Conservation (phyloP, 1,140 invertebrate genomes). For the Euura lappo region DNA sequence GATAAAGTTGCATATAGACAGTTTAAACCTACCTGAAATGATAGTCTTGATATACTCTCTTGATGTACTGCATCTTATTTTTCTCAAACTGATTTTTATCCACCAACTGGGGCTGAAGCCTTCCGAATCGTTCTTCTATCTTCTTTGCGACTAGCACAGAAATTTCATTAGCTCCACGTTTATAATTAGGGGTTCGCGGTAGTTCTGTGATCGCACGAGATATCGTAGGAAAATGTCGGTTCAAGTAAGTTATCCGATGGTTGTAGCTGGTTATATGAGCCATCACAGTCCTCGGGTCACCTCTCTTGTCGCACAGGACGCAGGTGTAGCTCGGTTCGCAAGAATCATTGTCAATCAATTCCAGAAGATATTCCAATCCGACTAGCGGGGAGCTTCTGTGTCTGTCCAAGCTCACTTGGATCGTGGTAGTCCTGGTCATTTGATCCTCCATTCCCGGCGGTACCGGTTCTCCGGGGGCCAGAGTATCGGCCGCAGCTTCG, state of each 20-base stretch:
- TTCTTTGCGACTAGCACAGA: slow-evolving; percentile 65
- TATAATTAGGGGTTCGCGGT: slow-evolving; percentile 59
- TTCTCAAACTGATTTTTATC: slow-evolving; percentile 63
- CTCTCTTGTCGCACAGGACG: slow-evolving; percentile 76
- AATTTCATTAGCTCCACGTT: slow-evolving; percentile 61
- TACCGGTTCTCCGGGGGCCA: slow-evolving; percentile 71
- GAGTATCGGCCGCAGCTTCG: slow-evolving; percentile 27
- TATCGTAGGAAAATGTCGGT: slow-evolving; percentile 64
- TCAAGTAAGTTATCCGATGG: slow-evolving; percentile 68
- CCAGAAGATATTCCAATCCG: slow-evolving; percentile 75
- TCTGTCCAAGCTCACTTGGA: slow-evolving; percentile 64
- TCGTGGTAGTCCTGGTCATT: slow-evolving; percentile 59
- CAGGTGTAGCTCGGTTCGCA: slow-evolving; percentile 76
- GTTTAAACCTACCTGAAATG: slow-evolving; percentile 61
- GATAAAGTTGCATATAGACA: neutral
- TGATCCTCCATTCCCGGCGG: slow-evolving; percentile 76
- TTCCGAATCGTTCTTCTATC: slow-evolving; percentile 68
- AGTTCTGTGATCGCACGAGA: slow-evolving; percentile 57
- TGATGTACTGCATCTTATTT: slow-evolving; percentile 63
- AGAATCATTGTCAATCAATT: slow-evolving; percentile 68
- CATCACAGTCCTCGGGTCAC: slow-evolving; percentile 76
- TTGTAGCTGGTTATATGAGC: slow-evolving; percentile 76
- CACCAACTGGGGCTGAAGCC: slow-evolving; percentile 64
- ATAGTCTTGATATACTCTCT: slow-evolving; percentile 60
- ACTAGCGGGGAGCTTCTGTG: slow-evolving; percentile 62